Evolutionary conservation across 2,888 invertebrate species (phyloP).

Genomic region (Agrochola lychnidis): DNA sequence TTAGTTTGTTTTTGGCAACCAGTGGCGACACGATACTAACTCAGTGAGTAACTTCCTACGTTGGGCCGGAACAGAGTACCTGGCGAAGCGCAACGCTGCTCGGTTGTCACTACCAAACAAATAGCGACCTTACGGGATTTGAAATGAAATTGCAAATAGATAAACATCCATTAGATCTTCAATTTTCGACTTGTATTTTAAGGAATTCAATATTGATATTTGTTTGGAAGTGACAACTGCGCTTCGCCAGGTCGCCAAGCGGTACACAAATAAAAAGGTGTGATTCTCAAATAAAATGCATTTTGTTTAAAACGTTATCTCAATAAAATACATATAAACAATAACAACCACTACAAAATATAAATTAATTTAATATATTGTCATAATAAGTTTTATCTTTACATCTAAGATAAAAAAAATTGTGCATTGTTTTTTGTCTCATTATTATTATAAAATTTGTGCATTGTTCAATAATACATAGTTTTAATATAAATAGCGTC

Average conservation of each 20-base stretch:
- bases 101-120: background rate
- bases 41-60: background rate
- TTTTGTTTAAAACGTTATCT: conserved; percentile 18
- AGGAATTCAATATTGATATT: background rate
- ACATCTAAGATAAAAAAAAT: background rate
- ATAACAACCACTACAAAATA: background rate
- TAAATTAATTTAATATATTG: background rate
- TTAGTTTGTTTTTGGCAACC: too few relatives aligned
- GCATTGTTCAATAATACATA: background rate
- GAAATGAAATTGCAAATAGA: background rate
- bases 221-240: background rate
- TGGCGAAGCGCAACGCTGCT: background rate
- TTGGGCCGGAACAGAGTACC: background rate
- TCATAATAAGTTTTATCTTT: conserved; percentile 8
- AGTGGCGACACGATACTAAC: background rate
- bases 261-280: conserved; percentile 17
- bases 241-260: background rate
- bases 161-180: background rate
- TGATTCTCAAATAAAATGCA: conserved; percentile 9
- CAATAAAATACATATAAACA: conserved; percentile 8
- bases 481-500: background rate
- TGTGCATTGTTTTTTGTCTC: background rate
- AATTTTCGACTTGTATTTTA: background rate
- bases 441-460: too few relatives aligned
- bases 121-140: background rate